Base-by-base conservation (phyloP, 2,888 invertebrate species). In the Dysmachus trigonus region DNA sequence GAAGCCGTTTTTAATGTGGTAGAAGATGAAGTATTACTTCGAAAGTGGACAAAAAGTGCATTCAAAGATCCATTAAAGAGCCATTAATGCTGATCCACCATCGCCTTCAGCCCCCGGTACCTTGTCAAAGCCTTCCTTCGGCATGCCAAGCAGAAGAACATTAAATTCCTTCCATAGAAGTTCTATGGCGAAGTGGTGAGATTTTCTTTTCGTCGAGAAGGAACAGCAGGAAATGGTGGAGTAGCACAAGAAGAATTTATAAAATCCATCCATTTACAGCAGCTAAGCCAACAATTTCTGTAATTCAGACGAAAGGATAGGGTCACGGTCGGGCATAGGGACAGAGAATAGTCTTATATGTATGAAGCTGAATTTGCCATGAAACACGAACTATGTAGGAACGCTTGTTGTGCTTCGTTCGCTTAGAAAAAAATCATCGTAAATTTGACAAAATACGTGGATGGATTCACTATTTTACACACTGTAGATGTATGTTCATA, bases 51-150 rank as follows among this genome's bases (percentile, higher is more conserved):
- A 76, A 33, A 76, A 76, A 76, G 22, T 35, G 76, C 76, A 76
- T 76, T 76, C 76, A 76, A 76, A 76, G 76, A 76, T 41, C 76
- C 76, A 76, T 76, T 76, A 76, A 35, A 76, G 35, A 76, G 76
- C 76, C 76, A 76, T 76, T 38, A 76, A 76, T 76, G 18, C 74
- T 8, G 33, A 1, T 22, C 38, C 62, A n/a, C 27, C 62, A 47
- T 6, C 47, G 62, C 3, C 53, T 53, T 22, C 6, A n/a, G 47
- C 47, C 62, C 18, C 22, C 62, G 27, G 22, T 22, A 62, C 27
- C 62, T 62, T 62, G 7, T 62, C 62, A 62, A 62, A 62, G 62
- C 15, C 13, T 10, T n/a, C 15, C 41, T 41, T 41, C 8, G 62
- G 27, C 10, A 62, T 62, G 62, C 22, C 62, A 10, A 62, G 10